phyloP scores from a whole-genome alignment of 2,797 vertebrate genomes.

The Xiphophorus birchmanni region DNA sequence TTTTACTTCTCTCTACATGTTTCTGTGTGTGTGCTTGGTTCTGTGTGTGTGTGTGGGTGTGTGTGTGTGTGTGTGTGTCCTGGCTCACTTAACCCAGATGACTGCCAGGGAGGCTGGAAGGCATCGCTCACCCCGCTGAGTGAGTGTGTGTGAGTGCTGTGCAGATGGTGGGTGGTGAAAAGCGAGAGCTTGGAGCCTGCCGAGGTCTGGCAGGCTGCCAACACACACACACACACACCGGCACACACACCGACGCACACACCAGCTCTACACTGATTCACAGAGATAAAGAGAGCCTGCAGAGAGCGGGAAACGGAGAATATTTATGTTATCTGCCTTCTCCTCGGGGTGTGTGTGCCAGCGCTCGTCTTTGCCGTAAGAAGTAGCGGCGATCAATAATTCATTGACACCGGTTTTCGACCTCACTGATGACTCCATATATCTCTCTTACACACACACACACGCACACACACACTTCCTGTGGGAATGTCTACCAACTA shows the following conservation, averaged over 20 bases:
- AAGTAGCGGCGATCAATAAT: constrained; percentile 70
- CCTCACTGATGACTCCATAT: constrained; percentile 64
- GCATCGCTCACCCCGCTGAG: constrained; percentile 57
- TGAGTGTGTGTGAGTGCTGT: constrained; percentile 49
- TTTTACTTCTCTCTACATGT: background rate
- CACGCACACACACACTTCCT: constrained; percentile 25
- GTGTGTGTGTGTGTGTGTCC: constrained; percentile 34
- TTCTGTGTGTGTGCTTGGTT: constrained; percentile 3
- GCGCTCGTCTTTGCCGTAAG: constrained; percentile 29
- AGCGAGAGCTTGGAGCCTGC: constrained; percentile 55
- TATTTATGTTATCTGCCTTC: constrained; percentile 51
- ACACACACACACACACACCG: constrained; percentile 31
- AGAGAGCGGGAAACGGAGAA: constrained; percentile 31
- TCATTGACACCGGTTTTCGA: constrained; percentile 62
- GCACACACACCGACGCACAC: constrained; percentile 36
- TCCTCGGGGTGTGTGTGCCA: constrained; percentile 24
- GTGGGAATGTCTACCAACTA: constrained; percentile 48
- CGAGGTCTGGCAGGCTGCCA: constrained; percentile 67
- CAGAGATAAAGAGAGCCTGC: constrained; percentile 43
- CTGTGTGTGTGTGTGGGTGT: constrained; percentile 10
- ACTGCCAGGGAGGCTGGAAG: constrained; percentile 56
- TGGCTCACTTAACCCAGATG: constrained; percentile 60
- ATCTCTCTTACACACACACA: constrained; percentile 19
- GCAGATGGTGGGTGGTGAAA: constrained; percentile 71
- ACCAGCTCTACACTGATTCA: constrained; percentile 39